Percentiles rank a stretch among this genome's conserved stretches.
These are phyloP conservation scores for Empis stercorea DNA, from an alignment of 2,888 invertebrate species.

Conservation along the genomic window DNA sequence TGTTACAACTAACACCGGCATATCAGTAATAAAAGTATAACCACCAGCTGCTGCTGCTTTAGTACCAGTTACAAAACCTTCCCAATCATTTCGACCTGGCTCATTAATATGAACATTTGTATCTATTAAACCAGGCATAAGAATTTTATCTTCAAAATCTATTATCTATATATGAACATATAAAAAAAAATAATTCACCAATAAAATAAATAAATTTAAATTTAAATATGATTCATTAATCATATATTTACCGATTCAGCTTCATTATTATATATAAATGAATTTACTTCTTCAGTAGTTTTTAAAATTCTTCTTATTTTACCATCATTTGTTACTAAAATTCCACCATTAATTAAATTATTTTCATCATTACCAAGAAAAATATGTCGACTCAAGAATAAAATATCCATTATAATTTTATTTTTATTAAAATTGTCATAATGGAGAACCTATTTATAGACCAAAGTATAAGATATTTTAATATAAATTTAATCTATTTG, in stretches of 20 bases:
- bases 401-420: conserved; percentile 28
- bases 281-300: conserved; percentile 37
- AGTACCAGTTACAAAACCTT: conserved; percentile 57
- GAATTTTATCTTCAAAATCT: conserved; percentile 39
- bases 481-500: too few species aligned
- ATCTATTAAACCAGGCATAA: conserved; percentile 60
- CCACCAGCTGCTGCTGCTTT: conserved; percentile 60
- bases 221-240: too few species aligned
- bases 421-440: too few species aligned
- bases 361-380: conserved; percentile 37
- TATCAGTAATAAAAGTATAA: conserved; percentile 57
- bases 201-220: too few species aligned
- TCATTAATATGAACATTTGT: conserved; percentile 63
- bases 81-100: conserved; percentile 58
- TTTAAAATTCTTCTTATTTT: conserved; percentile 43
- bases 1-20: conserved; percentile 46
- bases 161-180: conserved; percentile 29
- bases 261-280: conserved; percentile 37
- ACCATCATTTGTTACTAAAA: conserved; percentile 44
- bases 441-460: too few species aligned
- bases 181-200: too few species aligned
- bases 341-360: conserved; percentile 43
- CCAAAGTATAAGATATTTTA: too few species aligned
- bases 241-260: conserved; percentile 43
- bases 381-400: conserved; percentile 36